Base-by-base conservation (phyloP, 30 jellyfish, hydroid and myxozoan genomes). In the Hydractinia echinata region DNA sequence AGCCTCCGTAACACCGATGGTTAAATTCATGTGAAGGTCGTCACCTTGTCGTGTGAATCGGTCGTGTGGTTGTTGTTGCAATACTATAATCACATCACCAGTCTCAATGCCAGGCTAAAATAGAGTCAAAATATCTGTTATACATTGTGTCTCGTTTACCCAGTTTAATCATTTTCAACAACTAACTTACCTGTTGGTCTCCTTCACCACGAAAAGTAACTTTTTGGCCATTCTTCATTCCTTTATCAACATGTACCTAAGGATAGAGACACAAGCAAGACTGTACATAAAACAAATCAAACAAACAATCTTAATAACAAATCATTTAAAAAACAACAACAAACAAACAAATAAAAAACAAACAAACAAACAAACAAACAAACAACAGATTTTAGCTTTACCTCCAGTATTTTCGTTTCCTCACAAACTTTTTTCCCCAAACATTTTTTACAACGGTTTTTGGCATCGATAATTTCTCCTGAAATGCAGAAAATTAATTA, bases 401-500 rank as follows among this genome's bases (percentile, higher is more conserved):
- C 99, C 99, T 93, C 99, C 51, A 93, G 72, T 51, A 93, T 87
- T 82, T 93, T 93, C 66, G 95, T 85, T 77, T 93, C 99, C 18
- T 93, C 91, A 7, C 76, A 76, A 50, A 93, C 99, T 68, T 93
- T 93, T 82, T 88, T 88, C 51, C 99, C 99, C 18, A 82, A 76
- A 81, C 99, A 93, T 55, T 93, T 93, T 72, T 93, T 93, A 55
- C 99, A 93, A 10, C 96, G 60, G 79, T 87, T 89, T 76, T 88
- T 93, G 10, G 89, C 87, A 55, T 93, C 99, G 49, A 93, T 93
- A 5, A 93, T 82, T 81, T 87, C 99, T 54, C 99, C 99, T 93
- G 76, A 14, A 67, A 81, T 67, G 54, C 53, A 79, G n/a, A 8
- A 61, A 51, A 44, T 20, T 1, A 67, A 21, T 13, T 67, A 67